Evolutionary conservation across 2,797 vertebrate species (phyloP), one percentile per base, ranked within the genome.

Genomic region (Luscinia megarhynchos): DNA sequence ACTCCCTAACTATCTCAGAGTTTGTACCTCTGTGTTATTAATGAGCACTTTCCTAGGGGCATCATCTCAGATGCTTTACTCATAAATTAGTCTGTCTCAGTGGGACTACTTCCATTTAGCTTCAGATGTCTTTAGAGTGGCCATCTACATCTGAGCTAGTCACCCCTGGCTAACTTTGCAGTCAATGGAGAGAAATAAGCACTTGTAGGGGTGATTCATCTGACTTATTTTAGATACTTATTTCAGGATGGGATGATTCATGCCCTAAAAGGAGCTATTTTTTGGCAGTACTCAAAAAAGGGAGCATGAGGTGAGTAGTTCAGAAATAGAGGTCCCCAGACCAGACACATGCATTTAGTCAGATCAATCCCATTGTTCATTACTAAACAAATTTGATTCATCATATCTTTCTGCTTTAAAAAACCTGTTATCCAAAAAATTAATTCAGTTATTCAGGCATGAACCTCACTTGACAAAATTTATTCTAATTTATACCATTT

Each of bases 161-260:
- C 62, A 84, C 40, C 40, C 22, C 73, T 72, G 58, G 46, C 43
- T 87, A 85, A 84, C 55, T 78, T 78, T 17, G 43, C 55, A 76
- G 62, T 19, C 66, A n/a, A 75, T 11, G n/a, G 55, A 84, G 79
- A 92, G 69, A 86, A 93, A 69, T 16, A 90, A 81, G 46, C 21
- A 55, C 66, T 88, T 51, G 27, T 45, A 84, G 36, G 29, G 70
- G 58, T 88, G 79, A 95, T 78, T 95, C 79, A 90, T 81, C 73
- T 55, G 43, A 80, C 51, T 87, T 87, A 68, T 66, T 93, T 94
- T 46, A 88, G 62, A 68, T 46, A 43, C 55, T 85, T 70, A 51
- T 57, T 90, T 91, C n/a, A 84, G 36, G 30, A 81, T 24, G 11
- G 66, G 30, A 88, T 93, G 76, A 95, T 62, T 94, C 94, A 94